Evolutionary conservation across 2,797 vertebrate species (phyloP).

Genomic region (Onychomys torridus): DNA sequence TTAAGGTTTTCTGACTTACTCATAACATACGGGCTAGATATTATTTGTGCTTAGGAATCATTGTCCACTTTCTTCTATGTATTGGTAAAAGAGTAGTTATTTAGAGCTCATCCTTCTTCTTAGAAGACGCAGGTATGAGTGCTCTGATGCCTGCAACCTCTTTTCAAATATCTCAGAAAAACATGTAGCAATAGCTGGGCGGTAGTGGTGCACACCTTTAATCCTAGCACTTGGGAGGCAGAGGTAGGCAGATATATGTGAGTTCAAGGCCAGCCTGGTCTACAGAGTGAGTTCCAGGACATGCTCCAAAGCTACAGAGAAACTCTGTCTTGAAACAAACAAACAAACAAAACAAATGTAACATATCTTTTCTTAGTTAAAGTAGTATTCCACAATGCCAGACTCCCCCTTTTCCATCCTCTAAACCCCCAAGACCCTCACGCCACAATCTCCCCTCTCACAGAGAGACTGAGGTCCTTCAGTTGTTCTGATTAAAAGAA

Average conservation of each 20-base stretch:
- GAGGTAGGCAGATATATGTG: no score
- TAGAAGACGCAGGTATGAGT: background rate
- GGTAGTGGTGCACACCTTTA: no score
- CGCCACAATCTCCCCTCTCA: no score
- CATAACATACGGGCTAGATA: background rate
- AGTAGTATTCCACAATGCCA: background rate
- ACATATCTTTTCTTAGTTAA: background rate
- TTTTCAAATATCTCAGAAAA: background rate
- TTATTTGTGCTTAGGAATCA: background rate
- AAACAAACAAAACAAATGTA: background rate
- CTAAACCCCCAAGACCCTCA: background rate
- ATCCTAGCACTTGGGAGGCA: no score
- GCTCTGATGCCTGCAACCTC: background rate
- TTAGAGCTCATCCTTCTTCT: background rate
- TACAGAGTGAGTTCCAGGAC: no score
- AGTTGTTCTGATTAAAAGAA: background rate
- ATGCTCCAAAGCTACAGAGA: no score
- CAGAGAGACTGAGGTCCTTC: background rate
- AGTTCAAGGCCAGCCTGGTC: no score
- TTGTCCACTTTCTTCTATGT: background rate
- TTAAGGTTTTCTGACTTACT: background rate
- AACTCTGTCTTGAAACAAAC: no score
- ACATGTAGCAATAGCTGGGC: background rate
- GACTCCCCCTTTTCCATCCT: background rate
- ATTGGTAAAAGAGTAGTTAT: background rate